These are phyloP conservation scores for Dasyurus viverrinus DNA, from an alignment of 2,113 vertebrate genomes.

Conservation along the genomic window DNA sequence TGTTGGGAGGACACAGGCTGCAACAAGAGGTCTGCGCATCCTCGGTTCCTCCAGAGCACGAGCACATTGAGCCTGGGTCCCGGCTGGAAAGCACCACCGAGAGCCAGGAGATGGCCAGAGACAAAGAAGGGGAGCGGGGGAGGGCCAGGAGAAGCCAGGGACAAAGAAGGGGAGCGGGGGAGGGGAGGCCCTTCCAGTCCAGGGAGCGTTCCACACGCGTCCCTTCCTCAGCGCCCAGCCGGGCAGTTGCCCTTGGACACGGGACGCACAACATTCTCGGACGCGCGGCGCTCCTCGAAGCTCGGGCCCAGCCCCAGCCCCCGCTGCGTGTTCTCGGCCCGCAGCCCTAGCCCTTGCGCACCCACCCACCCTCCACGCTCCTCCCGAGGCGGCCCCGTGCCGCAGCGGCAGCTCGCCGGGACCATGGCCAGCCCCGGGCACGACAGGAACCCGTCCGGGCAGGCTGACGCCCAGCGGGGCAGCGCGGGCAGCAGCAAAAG, in stretches of 20 bases:
- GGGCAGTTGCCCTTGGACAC: neutral
- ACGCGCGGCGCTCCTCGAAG: neutral
- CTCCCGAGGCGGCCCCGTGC: neutral
- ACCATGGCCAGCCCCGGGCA: neutral
- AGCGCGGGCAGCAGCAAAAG: neutral
- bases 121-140: too few species aligned
- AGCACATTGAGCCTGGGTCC: too few species aligned
- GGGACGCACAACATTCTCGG: neutral
- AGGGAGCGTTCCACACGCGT: neutral
- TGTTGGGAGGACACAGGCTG: neutral
- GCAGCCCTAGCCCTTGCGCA: neutral
- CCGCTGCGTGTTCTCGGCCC: neutral
- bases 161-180: neutral
- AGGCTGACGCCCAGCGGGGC: rapidly evolving
- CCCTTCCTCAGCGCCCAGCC: neutral
- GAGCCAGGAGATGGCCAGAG: too few species aligned
- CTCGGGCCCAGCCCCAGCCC: neutral
- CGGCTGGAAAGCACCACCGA: too few species aligned
- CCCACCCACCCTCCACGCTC: neutral
- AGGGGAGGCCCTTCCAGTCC: neutral
- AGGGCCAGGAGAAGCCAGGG: neutral
- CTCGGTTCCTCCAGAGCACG: neutral
- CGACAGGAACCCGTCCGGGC: neutral
- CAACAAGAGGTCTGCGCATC: neutral
- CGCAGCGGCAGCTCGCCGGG: neutral